Percentiles rank a stretch among this genome's conserved stretches.
Evolutionary conservation across 2,797 vertebrate genomes (phyloP).

Genomic region (Picus viridis): DNA sequence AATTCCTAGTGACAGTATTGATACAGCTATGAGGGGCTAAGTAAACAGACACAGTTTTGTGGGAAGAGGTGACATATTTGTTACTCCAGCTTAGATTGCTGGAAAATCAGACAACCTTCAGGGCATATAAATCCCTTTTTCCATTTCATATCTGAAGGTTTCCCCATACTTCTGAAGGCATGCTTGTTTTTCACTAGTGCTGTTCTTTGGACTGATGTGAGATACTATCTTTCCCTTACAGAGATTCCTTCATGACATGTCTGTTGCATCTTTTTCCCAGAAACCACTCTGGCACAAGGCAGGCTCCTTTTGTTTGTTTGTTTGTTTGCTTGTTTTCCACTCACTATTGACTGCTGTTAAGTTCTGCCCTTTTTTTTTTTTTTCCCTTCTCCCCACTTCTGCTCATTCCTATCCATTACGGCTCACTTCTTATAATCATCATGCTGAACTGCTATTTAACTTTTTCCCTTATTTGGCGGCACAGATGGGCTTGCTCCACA

Average conservation of each 20-base stretch:
- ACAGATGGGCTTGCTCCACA: not conserved
- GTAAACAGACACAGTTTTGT: not conserved
- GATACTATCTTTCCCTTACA: not conserved
- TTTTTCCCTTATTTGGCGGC: constrained; percentile 46
- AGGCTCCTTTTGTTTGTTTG: not conserved
- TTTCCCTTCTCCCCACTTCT: not conserved
- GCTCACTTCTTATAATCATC: not conserved
- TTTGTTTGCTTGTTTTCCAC: not conserved
- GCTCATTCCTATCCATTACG: not conserved
- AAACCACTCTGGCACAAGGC: not conserved
- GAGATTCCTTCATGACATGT: not conserved
- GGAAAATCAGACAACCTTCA: not conserved
- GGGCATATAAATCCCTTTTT: not conserved
- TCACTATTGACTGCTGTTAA: not conserved
- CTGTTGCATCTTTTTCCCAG: not conserved
- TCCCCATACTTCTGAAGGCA: not conserved
- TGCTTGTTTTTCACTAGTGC: not conserved
- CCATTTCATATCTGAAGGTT: not conserved
- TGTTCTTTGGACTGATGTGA: not conserved
- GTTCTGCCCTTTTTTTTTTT: not conserved
- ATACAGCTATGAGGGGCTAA: not conserved
- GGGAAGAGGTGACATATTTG: not conserved
- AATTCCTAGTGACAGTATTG: not conserved
- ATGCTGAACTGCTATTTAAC: not conserved
- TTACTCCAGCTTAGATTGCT: not conserved